These are phyloP conservation scores for Dromiciops gliroides DNA, from an alignment of 2,113 vertebrate species.

Conservation along the genomic window DNA sequence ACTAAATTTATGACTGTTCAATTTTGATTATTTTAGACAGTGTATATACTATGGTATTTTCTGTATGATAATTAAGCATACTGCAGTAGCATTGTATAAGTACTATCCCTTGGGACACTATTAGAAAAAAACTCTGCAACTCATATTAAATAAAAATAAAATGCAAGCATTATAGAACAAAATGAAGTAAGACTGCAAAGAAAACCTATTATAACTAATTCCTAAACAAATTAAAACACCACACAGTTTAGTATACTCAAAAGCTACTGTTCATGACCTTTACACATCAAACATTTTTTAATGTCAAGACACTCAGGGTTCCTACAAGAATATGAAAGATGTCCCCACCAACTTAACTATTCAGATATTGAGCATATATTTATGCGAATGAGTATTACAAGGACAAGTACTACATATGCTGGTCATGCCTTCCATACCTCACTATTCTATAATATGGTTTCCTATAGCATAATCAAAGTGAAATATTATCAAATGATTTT, in stretches of 20 bases:
- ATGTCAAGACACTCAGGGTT: constrained; percentile 11
- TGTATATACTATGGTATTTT: constrained; percentile 18
- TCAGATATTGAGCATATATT: constrained; percentile 8
- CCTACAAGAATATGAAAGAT: background rate
- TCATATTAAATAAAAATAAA: constrained; percentile 20
- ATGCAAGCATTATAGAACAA: background rate
- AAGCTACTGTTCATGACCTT: background rate
- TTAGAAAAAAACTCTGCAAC: constrained; percentile 11
- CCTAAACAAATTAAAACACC: constrained; percentile 4
- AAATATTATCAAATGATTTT: constrained; percentile 29
- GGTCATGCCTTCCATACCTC: background rate
- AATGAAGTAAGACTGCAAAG: constrained; percentile 37
- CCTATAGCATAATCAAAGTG: constrained; percentile 21
- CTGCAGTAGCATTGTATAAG: background rate
- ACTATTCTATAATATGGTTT: background rate
- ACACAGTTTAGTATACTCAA: constrained; percentile 3
- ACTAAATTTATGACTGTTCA: background rate
- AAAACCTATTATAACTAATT: constrained; percentile 23
- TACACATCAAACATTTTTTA: constrained; percentile 32
- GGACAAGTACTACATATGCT: constrained; percentile 14
- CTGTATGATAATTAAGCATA: constrained; percentile 37
- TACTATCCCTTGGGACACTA: constrained; percentile 15
- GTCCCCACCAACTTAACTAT: constrained; percentile 5
- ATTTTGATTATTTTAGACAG: constrained; percentile 50
- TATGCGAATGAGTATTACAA: constrained; percentile 22